Percentiles rank a stretch among this genome's conserved stretches.
phyloP scores from a whole-genome alignment of 2,113 vertebrate genomes.

The Dasyurus viverrinus region DNA sequence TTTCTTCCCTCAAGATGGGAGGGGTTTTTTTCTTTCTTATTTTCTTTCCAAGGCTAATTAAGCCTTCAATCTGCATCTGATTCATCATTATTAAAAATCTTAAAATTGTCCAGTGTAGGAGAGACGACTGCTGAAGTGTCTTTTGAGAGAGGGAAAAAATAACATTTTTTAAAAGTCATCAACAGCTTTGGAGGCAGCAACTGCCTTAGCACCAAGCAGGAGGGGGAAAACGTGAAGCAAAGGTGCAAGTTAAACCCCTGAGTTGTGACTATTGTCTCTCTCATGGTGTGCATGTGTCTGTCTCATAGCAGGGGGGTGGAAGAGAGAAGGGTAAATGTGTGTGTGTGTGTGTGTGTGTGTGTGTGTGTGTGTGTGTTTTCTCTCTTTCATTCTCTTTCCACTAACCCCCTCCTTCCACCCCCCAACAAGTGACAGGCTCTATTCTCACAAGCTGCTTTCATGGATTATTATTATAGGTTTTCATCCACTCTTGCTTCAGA shows the following conservation, averaged over 20 bases:
- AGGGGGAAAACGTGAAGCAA: neutral
- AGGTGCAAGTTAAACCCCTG: neutral
- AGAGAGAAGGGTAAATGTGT: neutral
- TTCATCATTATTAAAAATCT: constrained; percentile 77
- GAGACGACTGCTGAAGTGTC: constrained; percentile 28
- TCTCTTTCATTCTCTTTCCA: constrained; percentile 4
- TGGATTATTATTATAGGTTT: neutral
- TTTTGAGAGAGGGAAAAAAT: constrained; percentile 38
- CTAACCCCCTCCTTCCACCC: neutral
- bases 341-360: neutral
- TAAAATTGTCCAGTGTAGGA: constrained; percentile 70
- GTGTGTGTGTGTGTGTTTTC: neutral
- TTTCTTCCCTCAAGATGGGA: constrained; percentile 64
- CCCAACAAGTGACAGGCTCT: neutral
- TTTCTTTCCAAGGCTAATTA: constrained; percentile 75
- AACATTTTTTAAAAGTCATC: neutral
- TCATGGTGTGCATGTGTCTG: neutral
- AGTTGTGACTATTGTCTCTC: neutral
- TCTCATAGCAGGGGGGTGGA: neutral
- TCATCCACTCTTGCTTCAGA: neutral
- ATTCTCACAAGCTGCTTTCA: neutral
- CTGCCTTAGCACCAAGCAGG: neutral
- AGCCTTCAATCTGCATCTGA: constrained; percentile 80
- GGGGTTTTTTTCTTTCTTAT: constrained; percentile 10
- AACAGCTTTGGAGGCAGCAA: neutral